Conservation (phyloP, 2,113 vertebrate genomes). For the Phylloscopus whistleri region DNA sequence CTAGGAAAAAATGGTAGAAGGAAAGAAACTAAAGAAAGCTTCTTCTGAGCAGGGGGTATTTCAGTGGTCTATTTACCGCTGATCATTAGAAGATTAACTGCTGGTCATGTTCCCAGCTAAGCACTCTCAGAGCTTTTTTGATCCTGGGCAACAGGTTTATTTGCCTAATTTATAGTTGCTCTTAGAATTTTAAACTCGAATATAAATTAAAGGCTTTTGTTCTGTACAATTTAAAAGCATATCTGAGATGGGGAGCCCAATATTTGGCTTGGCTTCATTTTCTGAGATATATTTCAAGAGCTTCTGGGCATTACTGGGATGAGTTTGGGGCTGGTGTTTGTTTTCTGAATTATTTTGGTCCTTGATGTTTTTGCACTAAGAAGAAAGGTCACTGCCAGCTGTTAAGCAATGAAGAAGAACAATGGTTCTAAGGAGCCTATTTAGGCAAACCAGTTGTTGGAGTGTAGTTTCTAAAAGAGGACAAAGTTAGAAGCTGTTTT, state of each 20-base stretch:
- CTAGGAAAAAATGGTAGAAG: not conserved
- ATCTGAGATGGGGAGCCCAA: not conserved
- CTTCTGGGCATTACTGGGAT: slow-evolving; percentile 14
- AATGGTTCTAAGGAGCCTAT: not conserved
- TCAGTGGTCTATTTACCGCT: slow-evolving; percentile 5
- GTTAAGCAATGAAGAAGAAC: not conserved
- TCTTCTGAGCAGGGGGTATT: not conserved
- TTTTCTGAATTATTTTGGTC: slow-evolving; percentile 16
- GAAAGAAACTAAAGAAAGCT: not conserved
- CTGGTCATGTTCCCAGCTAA: slow-evolving; percentile 28
- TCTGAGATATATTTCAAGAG: slow-evolving; percentile 33
- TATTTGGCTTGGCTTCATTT: slow-evolving; percentile 43
- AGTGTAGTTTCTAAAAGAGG: not conserved
- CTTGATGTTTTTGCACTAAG: not conserved
- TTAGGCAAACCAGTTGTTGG: not conserved
- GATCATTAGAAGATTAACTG: slow-evolving; percentile 50
- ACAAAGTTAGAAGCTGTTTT: not conserved
- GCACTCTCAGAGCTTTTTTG: slow-evolving; percentile 30
- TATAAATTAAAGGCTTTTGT: slow-evolving; percentile 61
- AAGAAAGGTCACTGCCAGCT: not conserved
- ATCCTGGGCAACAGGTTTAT: slow-evolving; percentile 55
- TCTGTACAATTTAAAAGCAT: slow-evolving; percentile 30
- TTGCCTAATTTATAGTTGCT: slow-evolving; percentile 62
- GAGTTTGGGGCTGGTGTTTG: not conserved
- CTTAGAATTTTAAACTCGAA: slow-evolving; percentile 49